Percentiles rank a stretch among this genome's conserved stretches.
Evolutionary conservation across 2,888 invertebrate genomes (phyloP).

Genomic region (Fissipunctia ypsillon): DNA sequence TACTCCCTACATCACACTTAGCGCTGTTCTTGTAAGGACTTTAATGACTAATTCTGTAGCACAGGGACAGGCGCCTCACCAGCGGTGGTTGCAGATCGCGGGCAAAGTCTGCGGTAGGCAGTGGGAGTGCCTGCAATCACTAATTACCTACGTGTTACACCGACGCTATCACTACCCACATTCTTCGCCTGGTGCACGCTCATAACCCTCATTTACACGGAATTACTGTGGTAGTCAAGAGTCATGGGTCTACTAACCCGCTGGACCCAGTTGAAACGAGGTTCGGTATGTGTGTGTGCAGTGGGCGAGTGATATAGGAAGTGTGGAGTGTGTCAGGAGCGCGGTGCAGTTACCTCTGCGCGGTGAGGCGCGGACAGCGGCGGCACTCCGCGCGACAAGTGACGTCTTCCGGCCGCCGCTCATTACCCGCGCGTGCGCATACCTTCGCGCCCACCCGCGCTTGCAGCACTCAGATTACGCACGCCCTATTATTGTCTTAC

Average conservation of each 20-base stretch:
- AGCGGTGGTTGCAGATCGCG: neutral
- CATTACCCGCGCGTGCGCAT: constrained; percentile 69
- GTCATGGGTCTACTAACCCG: neutral
- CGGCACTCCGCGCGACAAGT: constrained; percentile 71
- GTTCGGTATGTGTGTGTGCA: constrained; percentile 1
- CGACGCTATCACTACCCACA: constrained; percentile 15
- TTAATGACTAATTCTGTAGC: neutral
- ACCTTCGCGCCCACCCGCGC: constrained; percentile 66
- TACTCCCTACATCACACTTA: constrained; percentile 10
- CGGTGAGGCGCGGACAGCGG: constrained; percentile 53
- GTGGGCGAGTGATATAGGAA: constrained; percentile 30
- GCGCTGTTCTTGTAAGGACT: neutral
- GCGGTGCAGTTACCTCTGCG: constrained; percentile 44
- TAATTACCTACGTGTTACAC: constrained; percentile 1
- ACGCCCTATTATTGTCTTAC: constrained; percentile 65
- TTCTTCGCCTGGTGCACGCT: neutral
- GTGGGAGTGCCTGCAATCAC: neutral
- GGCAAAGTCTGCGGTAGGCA: neutral
- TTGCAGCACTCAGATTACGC: constrained; percentile 60
- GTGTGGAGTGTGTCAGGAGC: constrained; percentile 17
- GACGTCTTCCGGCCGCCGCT: constrained; percentile 69
- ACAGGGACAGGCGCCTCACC: neutral
- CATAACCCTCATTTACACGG: neutral
- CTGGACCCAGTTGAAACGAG: neutral
- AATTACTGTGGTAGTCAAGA: neutral